These are phyloP conservation scores for Drosophila rhopaloa DNA, from an alignment of 1,140 invertebrate species.

Conservation along the genomic window DNA sequence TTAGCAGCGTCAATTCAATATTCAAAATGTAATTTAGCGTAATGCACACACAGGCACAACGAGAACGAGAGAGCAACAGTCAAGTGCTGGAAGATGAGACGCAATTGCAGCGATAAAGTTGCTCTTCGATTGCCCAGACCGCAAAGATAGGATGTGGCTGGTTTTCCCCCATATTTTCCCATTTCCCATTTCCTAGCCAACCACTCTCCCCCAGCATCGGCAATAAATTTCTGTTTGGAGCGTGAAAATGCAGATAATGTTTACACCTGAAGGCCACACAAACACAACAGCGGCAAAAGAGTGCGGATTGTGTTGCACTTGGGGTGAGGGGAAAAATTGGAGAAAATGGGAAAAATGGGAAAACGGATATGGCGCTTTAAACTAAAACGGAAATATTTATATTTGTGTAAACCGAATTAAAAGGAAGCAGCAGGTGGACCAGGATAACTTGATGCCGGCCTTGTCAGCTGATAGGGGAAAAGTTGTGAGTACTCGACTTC, in stretches of 20 bases:
- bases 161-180: not conserved
- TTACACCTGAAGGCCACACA: slow-evolving; percentile 67
- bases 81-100: slow-evolving; percentile 62
- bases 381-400: slow-evolving; percentile 66
- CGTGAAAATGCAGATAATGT: slow-evolving; percentile 71
- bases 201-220: slow-evolving; percentile 6
- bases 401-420: slow-evolving; percentile 56
- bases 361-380: slow-evolving; percentile 61
- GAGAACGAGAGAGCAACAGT: slow-evolving; percentile 17
- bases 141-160: slow-evolving; percentile 38
- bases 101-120: slow-evolving; percentile 74
- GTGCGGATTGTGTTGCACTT: slow-evolving; percentile 17
- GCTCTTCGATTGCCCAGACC: slow-evolving; percentile 54
- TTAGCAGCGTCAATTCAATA: slow-evolving; percentile 70
- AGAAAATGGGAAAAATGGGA: not conserved
- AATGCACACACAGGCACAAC: slow-evolving; percentile 62
- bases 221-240: slow-evolving; percentile 62
- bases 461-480: too few relatives aligned
- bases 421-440: slow-evolving; percentile 8
- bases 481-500: too few relatives aligned
- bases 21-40: slow-evolving; percentile 83
- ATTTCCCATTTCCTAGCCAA: not conserved
- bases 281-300: slow-evolving; percentile 5
- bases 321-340: not conserved
- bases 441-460: not conserved